These are phyloP conservation scores for Carabus problematicus DNA, from an alignment of 2,888 invertebrate genomes.

Conservation along the genomic window DNA sequence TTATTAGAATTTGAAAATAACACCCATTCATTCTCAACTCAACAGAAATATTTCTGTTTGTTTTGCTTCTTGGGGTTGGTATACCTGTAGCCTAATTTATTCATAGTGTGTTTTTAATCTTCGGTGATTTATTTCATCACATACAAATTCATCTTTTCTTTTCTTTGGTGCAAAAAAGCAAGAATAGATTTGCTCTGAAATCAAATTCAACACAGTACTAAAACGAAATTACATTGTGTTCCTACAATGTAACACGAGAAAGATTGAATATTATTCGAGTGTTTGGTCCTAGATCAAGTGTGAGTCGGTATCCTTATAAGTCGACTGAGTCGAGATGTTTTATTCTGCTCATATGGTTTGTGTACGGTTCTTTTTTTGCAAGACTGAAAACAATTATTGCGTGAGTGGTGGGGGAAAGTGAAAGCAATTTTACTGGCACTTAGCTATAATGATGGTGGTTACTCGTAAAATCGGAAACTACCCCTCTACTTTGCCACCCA, in stretches of 20 bases:
- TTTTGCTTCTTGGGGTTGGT: slow-evolving; percentile 23
- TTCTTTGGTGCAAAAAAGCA: no score
- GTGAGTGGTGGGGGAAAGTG: slow-evolving; percentile 9
- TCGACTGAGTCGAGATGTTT: no score
- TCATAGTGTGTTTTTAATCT: slow-evolving; percentile 29
- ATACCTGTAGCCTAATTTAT: slow-evolving; percentile 24
- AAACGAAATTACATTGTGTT: no score
- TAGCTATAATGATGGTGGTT: slow-evolving; percentile 41
- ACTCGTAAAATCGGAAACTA: slow-evolving; percentile 41
- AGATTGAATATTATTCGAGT: no score
- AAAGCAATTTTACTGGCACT: slow-evolving; percentile 42
- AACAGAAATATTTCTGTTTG: slow-evolving; percentile 28
- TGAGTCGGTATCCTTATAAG: no score
- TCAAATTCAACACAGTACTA: no score
- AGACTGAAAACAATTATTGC: slow-evolving; percentile 35
- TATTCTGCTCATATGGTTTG: no score
- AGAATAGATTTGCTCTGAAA: no score
- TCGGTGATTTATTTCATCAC: not conserved
- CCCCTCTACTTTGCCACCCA: not conserved
- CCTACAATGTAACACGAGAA: no score
- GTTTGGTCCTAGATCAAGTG: no score
- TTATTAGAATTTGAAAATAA: slow-evolving; percentile 27
- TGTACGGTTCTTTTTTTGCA: no score
- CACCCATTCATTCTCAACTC: slow-evolving; percentile 28
- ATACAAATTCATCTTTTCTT: no score